Conservation (phyloP, 2,797 vertebrate genomes). For the Lacerta bilineata region DNA sequence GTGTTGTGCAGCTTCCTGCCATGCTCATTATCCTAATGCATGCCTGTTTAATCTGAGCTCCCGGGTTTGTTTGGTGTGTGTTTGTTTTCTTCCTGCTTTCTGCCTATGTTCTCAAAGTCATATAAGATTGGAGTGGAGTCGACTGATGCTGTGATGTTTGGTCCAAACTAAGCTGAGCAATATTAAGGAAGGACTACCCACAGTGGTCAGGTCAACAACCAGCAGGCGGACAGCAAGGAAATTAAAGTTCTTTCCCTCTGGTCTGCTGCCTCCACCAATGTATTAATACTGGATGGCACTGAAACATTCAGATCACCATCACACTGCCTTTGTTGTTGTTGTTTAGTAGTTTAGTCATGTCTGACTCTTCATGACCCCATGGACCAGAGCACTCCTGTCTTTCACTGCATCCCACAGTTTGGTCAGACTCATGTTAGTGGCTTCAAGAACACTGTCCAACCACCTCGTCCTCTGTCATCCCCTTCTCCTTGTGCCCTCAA, state of each 20-base stretch:
- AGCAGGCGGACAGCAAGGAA: neutral
- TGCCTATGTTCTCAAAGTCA: slow-evolving; percentile 11
- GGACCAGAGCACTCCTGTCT: too few species aligned
- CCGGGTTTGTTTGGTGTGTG: neutral
- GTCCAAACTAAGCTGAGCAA: slow-evolving; percentile 36
- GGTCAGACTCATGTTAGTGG: too few species aligned
- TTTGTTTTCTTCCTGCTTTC: slow-evolving; percentile 9
- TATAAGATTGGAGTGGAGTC: neutral
- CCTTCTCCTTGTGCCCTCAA: too few species aligned
- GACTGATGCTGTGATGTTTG: slow-evolving; percentile 10
- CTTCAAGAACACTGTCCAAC: too few species aligned
- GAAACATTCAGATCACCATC: neutral
- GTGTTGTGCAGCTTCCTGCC: neutral
- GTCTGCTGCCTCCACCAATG: neutral
- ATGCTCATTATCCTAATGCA: neutral
- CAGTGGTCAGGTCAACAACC: neutral
- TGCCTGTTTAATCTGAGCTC: slow-evolving; percentile 2
- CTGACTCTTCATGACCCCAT: too few species aligned
- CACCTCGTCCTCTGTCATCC: too few species aligned
- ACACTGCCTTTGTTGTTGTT: neutral
- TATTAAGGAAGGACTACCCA: slow-evolving; percentile 35
- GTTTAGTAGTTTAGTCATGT: too few species aligned
- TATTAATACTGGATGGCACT: neutral
- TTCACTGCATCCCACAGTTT: too few species aligned
- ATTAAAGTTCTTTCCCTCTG: neutral